These are phyloP conservation scores for Nyctibius bracteatus DNA, from an alignment of 2,113 vertebrate species.

Conservation along the genomic window DNA sequence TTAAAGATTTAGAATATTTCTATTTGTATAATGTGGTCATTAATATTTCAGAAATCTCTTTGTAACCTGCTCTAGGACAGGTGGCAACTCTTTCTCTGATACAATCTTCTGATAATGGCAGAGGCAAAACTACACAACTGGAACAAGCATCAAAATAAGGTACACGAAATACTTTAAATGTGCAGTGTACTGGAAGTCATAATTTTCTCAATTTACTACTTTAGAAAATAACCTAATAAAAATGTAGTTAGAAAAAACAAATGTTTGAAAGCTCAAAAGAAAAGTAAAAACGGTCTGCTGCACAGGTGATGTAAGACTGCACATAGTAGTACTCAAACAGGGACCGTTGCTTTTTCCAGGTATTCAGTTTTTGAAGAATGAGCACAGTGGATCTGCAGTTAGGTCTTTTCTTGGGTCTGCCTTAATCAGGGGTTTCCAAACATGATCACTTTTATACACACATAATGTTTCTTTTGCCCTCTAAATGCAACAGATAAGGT, in stretches of 20 bases:
- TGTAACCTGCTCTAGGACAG: conserved; percentile 23
- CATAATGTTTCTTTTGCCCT: neutral
- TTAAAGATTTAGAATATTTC: conserved; percentile 1
- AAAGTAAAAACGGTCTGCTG: neutral
- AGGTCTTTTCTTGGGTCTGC: neutral
- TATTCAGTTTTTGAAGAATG: neutral
- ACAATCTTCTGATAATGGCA: conserved; percentile 5
- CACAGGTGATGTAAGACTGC: neutral
- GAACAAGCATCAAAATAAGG: neutral
- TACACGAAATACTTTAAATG: neutral
- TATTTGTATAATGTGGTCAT: neutral
- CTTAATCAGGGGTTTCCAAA: neutral
- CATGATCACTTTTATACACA: neutral
- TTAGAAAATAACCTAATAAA: neutral
- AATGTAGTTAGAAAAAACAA: neutral
- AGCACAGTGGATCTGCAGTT: neutral
- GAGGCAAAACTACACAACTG: neutral
- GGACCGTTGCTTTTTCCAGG: neutral
- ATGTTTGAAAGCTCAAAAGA: neutral
- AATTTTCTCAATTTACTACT: neutral
- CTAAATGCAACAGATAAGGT: neutral
- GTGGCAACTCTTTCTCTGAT: neutral
- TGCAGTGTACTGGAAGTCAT: neutral
- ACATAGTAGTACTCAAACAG: neutral
- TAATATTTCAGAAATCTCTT: conserved; percentile 29